phyloP scores from a whole-genome alignment of 2,797 vertebrate species.

The Mycteria americana region DNA sequence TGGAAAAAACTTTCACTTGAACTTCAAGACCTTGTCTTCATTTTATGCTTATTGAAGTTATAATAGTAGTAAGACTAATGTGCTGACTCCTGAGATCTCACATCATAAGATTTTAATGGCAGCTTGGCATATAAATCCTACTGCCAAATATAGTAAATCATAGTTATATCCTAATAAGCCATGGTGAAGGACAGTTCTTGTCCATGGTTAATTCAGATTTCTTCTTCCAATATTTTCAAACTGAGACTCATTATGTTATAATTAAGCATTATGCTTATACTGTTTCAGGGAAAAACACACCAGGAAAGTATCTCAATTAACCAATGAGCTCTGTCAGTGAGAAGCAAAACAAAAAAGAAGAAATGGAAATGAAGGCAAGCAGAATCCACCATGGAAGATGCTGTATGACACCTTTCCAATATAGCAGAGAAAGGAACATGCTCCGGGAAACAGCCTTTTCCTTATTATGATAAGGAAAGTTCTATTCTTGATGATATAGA shows the following conservation, averaged over 20 bases:
- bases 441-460: background rate
- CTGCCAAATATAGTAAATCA: conserved; percentile 4
- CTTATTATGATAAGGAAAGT: background rate
- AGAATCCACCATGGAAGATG: background rate
- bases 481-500: background rate
- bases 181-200: background rate
- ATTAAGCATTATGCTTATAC: background rate
- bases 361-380: background rate
- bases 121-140: conserved; percentile 7
- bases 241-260: background rate
- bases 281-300: background rate
- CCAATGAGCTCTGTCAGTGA: background rate
- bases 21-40: conserved; percentile 5
- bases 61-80: background rate
- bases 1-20: background rate
- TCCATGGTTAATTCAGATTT: background rate
- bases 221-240: conserved; percentile 11
- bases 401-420: background rate
- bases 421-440: background rate
- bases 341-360: background rate
- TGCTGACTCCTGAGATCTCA: background rate
- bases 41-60: background rate
- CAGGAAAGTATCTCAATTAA: background rate
- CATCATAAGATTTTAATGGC: conserved; percentile 32
- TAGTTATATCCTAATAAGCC: background rate